Evolutionary conservation across 2,888 invertebrate genomes (phyloP).

Genomic region (Hirtodrosophila alboralis): DNA sequence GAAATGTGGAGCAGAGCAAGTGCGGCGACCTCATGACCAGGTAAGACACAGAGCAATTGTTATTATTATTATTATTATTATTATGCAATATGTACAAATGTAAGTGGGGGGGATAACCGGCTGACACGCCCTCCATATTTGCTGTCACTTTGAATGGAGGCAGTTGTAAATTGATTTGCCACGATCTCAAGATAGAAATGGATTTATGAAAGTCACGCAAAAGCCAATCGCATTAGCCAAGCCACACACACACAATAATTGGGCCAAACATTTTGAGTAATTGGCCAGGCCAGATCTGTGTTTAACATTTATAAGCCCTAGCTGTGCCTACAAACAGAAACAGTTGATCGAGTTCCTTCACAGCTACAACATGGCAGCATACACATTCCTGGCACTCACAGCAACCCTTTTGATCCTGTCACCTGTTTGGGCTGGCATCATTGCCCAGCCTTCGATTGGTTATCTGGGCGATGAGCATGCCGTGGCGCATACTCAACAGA

Average conservation of each 20-base stretch:
- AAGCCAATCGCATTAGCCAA: conserved; percentile 43
- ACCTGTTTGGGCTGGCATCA: conserved; percentile 86
- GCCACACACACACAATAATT: conserved; percentile 38
- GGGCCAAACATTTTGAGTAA: conserved; percentile 47
- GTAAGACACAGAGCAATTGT: conserved; percentile 28
- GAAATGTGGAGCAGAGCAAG: conserved; percentile 40
- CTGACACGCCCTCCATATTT: conserved; percentile 65
- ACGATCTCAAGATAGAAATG: conserved; percentile 70
- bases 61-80: too few species aligned
- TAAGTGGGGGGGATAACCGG: conserved; percentile 24
- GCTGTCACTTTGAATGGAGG: conserved; percentile 55
- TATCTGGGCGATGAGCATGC: conserved; percentile 65
- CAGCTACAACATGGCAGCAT: conserved; percentile 80
- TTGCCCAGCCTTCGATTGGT: conserved; percentile 73
- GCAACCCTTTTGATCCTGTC: conserved; percentile 84
- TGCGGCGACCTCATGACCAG: conserved; percentile 41
- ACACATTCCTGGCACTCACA: conserved; percentile 86
- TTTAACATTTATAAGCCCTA: conserved; percentile 63
- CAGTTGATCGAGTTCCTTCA: conserved; percentile 61
- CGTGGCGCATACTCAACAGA: conserved; percentile 85
- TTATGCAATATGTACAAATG: conserved; percentile 34
- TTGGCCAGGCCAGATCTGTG: conserved; percentile 32
- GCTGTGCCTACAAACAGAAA: conserved; percentile 31
- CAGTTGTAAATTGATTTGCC: conserved; percentile 67
- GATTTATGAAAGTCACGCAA: conserved; percentile 77